Evolutionary conservation across 2,888 invertebrate genomes (phyloP).

Genomic region (Ophion ventricosus): DNA sequence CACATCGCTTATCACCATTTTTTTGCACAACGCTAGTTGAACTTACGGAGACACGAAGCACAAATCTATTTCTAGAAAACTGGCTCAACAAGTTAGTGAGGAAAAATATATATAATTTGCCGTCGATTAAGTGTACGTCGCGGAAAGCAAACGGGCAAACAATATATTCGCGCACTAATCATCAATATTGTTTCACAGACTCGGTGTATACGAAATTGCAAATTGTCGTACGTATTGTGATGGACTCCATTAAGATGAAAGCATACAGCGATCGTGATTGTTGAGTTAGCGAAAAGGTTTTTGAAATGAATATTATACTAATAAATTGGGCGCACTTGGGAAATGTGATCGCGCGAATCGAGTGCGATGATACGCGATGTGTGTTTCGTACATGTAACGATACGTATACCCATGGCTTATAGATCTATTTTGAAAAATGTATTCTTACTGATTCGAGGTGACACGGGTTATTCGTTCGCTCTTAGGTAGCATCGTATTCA

Average conservation of each 20-base stretch:
- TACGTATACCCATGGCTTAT: neutral
- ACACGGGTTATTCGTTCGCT: conserved; percentile 10
- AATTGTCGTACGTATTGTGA: neutral
- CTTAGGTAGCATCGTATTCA: conserved; percentile 44
- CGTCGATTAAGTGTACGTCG: neutral
- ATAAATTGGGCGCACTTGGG: neutral
- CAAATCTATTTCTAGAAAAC: conserved; percentile 14
- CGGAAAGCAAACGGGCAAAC: neutral
- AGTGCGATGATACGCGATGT: neutral
- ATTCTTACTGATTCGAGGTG: conserved; percentile 43
- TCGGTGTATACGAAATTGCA: neutral
- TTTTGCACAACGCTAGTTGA: neutral
- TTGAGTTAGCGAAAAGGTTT: neutral
- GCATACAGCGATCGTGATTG: neutral
- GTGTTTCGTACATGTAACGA: neutral
- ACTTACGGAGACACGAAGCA: neutral
- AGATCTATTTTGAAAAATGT: neutral
- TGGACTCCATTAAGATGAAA: neutral
- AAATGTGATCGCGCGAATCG: neutral
- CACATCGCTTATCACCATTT: neutral
- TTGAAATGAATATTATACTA: neutral
- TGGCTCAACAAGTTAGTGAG: neutral
- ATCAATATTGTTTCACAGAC: neutral
- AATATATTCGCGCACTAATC: neutral
- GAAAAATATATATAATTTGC: neutral